Base-by-base conservation (phyloP, 2,888 invertebrate genomes). In the Rhimphoctona megacephalus region DNA sequence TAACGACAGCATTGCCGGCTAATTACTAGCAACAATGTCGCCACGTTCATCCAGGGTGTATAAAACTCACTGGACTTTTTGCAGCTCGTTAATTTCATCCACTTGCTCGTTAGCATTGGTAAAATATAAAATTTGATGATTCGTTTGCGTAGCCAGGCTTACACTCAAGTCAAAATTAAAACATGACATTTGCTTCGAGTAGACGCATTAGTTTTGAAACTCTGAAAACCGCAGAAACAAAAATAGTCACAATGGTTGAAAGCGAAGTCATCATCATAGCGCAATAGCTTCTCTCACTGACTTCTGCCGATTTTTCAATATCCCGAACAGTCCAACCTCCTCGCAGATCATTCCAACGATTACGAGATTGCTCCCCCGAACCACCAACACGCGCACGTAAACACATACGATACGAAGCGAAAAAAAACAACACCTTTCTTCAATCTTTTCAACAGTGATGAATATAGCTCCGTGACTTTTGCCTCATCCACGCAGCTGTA, bases 101-200 rank as follows among this genome's bases (percentile, higher is more conserved):
- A 76, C 36, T 70, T 25, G 79, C 54, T 80, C 84, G 78, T 87
- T 80, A 85, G 30, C 84, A 85, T 82, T 76, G 87, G 43, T 61
- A 57, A 67, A 52, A 19, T 64, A 39, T 69, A 52, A 83, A 73
- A 64, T 46, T 81, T 67, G 36, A 7, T 73, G 72, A 80, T 70
- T 54, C 78, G 78, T 39, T 17, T 64, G 39, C 30, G 30, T 14
- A 3, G 22, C 54, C 22, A n/a, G 25, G 25, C 11, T 25, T 25
- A 57, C 57, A 14, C 30, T 57, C 4, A 1, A 9, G 61, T 9
- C 7, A 2, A 11, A 25, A 30, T 70, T 17, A 70, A 49, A 70
- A 70, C 46, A 33, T 7, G 77, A 77, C 64, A 46, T 46, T 70
- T 9, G 25, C 8, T n/a, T 19, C 25, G 11, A 2, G 22, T n/a